phyloP scores from a whole-genome alignment of 1,140 invertebrate genomes.

The Araneus ventricosus region DNA sequence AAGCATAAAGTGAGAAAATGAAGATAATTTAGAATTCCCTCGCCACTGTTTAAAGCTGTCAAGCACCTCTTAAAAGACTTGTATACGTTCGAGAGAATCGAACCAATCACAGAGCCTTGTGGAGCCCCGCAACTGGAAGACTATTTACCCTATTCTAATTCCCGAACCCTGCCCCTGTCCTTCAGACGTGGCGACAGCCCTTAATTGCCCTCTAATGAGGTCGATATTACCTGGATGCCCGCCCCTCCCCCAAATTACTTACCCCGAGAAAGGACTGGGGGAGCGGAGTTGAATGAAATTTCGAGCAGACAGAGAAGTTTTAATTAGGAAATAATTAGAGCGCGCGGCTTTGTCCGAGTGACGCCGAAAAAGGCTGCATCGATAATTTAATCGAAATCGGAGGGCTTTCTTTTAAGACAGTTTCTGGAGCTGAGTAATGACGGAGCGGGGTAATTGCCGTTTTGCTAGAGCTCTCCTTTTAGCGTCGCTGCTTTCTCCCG shows the following conservation, averaged over 20 bases:
- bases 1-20: too few relatives aligned
- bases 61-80: too few relatives aligned
- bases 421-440: not conserved
- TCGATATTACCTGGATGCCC: not conserved
- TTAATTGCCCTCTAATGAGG: conserved; percentile 15
- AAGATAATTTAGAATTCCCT: too few relatives aligned
- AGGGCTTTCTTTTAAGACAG: not conserved
- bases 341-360: not conserved
- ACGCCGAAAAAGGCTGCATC: not conserved
- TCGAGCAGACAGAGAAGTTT: not conserved
- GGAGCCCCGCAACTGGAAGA: too few relatives aligned
- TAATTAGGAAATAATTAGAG: conserved; percentile 26
- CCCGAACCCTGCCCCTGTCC: not conserved
- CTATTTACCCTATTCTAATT: not conserved
- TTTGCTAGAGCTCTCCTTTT: too few relatives aligned
- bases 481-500: too few relatives aligned
- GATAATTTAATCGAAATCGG: conserved; percentile 8
- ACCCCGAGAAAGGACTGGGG: not conserved
- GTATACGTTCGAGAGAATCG: too few relatives aligned
- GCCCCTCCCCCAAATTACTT: not conserved
- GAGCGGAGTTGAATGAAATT: not conserved
- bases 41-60: too few relatives aligned
- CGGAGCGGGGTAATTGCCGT: not conserved
- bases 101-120: too few relatives aligned
- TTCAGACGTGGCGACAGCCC: not conserved